Evolutionary conservation across 2,113 vertebrate genomes (phyloP).

Genomic region (Drymodes brunneopygia): DNA sequence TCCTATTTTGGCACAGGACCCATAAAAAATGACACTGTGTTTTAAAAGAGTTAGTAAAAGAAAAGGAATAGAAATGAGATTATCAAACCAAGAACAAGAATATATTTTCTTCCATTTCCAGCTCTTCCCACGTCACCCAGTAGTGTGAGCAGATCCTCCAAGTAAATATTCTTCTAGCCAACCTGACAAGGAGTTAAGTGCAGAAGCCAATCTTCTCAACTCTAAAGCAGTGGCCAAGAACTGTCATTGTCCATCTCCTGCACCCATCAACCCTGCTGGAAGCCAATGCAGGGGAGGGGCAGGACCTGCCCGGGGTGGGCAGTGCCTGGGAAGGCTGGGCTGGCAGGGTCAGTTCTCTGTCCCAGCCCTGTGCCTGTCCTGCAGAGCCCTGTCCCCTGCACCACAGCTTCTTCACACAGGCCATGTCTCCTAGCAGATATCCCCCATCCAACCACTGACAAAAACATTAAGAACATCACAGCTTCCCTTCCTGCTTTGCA

Average conservation of each 20-base stretch:
- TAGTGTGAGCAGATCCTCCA: background rate
- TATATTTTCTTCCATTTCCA: background rate
- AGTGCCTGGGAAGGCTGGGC: rapidly evolving
- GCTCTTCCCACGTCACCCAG: background rate
- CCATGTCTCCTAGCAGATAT: background rate
- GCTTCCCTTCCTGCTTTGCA: background rate
- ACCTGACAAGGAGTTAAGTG: background rate
- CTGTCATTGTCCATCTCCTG: background rate
- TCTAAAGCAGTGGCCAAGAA: background rate
- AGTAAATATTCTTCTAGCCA: background rate
- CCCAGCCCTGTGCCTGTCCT: background rate
- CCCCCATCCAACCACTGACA: background rate
- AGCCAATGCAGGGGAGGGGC: too few species aligned
- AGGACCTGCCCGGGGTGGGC: rapidly evolving
- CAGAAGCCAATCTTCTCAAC: background rate
- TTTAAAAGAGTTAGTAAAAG: background rate
- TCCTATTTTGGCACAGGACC: background rate
- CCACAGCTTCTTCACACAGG: background rate
- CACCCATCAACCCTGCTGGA: too few species aligned
- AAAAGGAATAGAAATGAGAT: background rate
- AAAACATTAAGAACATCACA: background rate
- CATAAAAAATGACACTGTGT: background rate
- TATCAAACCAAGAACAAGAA: background rate
- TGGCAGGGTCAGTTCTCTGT: background rate
- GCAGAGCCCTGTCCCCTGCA: background rate